A percentile compares a stretch with the other conserved stretches of the same genome.
phyloP scores from a whole-genome alignment of 2,797 vertebrate species.

The Pangasius mekongensis region DNA sequence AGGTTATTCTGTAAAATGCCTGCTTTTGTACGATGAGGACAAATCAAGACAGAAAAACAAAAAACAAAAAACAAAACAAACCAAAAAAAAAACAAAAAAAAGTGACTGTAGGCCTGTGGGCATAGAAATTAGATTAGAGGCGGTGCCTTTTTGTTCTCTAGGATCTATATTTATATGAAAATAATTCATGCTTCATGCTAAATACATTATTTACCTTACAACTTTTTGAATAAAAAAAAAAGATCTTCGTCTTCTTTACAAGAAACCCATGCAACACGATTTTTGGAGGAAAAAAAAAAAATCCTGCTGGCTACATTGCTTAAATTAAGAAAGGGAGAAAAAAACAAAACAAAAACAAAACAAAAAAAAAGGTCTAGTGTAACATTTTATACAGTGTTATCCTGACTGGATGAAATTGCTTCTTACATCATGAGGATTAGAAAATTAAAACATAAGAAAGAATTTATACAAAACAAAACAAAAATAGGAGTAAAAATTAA shows the following conservation, averaged over 20 bases:
- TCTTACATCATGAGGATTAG: conserved; percentile 76
- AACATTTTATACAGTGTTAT: conserved; percentile 78
- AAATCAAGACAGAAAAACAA: conserved; percentile 48
- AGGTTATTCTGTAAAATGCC: conserved; percentile 88
- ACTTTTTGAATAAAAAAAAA: conserved; percentile 78
- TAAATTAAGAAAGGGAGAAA: conserved; percentile 72
- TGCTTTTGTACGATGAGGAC: conserved; percentile 76
- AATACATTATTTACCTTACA: conserved; percentile 96
- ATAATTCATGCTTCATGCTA: conserved; percentile 98
- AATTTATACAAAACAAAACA: conserved; percentile 19
- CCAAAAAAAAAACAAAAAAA: conserved; percentile 11
- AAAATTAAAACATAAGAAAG: conserved; percentile 44
- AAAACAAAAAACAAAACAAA: not conserved
- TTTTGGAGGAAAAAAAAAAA: conserved; percentile 65
- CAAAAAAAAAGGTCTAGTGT: conserved; percentile 59
- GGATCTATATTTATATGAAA: conserved; percentile 95
- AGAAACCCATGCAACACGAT: conserved; percentile 85
- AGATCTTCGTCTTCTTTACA: conserved; percentile 72
- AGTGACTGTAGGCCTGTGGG: conserved; percentile 82
- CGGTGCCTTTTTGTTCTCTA: conserved; percentile 87
- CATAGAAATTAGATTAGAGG: conserved; percentile 91
- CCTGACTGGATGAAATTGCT: conserved; percentile 79
- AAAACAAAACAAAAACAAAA: not conserved
- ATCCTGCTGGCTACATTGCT: conserved; percentile 86
- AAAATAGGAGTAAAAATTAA: conserved; percentile 39